Conservation (phyloP, 2,888 invertebrate species). For the Dicyrtomina minuta region DNA sequence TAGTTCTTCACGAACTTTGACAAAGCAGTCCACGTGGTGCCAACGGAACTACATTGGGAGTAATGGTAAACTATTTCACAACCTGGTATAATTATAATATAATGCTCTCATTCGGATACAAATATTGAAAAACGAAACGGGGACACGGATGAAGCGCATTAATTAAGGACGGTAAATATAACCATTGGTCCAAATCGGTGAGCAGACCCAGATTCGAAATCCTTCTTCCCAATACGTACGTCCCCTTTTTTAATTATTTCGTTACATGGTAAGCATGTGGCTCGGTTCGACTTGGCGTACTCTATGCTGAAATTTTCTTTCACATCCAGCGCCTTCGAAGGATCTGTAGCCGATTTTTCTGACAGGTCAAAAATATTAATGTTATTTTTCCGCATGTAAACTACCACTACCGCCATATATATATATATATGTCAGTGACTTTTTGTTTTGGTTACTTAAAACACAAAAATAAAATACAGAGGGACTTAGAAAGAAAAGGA, state of each 20-base stretch:
- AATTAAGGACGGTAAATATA: too few relatives aligned
- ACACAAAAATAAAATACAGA: too few relatives aligned
- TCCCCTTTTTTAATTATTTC: conserved; percentile 78
- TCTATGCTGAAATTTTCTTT: conserved; percentile 66
- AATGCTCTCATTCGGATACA: too few relatives aligned
- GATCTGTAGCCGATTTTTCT: not conserved
- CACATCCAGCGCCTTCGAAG: conserved; percentile 14
- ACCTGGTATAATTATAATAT: too few relatives aligned
- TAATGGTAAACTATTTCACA: too few relatives aligned
- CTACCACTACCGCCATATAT: too few relatives aligned
- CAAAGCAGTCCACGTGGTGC: conserved; percentile 92
- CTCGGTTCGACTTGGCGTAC: conserved; percentile 81
- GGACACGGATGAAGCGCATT: too few relatives aligned
- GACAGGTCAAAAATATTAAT: not conserved
- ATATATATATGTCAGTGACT: too few relatives aligned
- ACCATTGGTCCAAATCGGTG: conserved; percentile 75
- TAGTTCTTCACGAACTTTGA: conserved; percentile 69
- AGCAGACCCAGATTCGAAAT: conserved; percentile 78
- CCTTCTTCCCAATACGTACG: conserved; percentile 78
- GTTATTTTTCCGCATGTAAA: too few relatives aligned
- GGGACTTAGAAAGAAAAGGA: not conserved
- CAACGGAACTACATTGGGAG: conserved; percentile 67
- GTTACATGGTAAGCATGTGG: conserved; percentile 80
- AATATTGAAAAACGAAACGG: too few relatives aligned
- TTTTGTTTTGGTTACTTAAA: too few relatives aligned